Evolutionary conservation across 2,113 vertebrate genomes (phyloP), one percentile per base, ranked within the genome.

Genomic region (Lampris incognitus): DNA sequence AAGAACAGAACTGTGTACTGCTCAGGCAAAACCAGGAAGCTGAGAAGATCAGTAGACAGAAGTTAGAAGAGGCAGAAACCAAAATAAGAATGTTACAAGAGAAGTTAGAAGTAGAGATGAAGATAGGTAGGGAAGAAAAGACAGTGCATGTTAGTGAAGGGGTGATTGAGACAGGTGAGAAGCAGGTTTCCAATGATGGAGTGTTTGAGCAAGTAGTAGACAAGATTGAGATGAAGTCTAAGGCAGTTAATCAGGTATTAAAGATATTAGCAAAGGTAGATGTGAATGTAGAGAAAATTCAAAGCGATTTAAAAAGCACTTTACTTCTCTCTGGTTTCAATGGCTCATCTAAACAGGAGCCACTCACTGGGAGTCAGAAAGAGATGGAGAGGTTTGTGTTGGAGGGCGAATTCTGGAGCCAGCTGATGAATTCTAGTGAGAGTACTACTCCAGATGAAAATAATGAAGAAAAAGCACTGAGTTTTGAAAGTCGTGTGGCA

Each of bases 371-470:
- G 6, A 87, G 83, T 76, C 82, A 70, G 24, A 68, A 74, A 10
- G 83, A 90, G 64, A 60, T 75, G 50, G 57, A 60, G 54, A 87
- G 74, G 9, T 75, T 86, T 38, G 68, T 92, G 42, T 81, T 93
- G 4, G 92, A 94, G 75, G 85, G 57, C 46, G 93, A 93, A 78
- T 93, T 95, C 82, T 94, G 91, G 87, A 88, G 82, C 76, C 86
- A 78, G 66, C 50, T 95, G 76, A 64, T 91, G 72, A 76, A 68
- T 51, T 66, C 57, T 59, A 44, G 72, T 6, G n/a, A 85, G 66
- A 66, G 24, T 24, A 24, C 59, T 9, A 74, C 75, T 51, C 59
- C 76, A 49, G 67, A 76, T n/a, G 74, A 87, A 38, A 63, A 73
- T 3, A 13, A 83, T 2, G 57, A n/a, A 46, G 59, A 66, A 11